Percentiles rank a stretch among this genome's conserved stretches.
Conservation (phyloP, 2,888 invertebrate genomes). For the Xanthorhoe spadicearia region DNA sequence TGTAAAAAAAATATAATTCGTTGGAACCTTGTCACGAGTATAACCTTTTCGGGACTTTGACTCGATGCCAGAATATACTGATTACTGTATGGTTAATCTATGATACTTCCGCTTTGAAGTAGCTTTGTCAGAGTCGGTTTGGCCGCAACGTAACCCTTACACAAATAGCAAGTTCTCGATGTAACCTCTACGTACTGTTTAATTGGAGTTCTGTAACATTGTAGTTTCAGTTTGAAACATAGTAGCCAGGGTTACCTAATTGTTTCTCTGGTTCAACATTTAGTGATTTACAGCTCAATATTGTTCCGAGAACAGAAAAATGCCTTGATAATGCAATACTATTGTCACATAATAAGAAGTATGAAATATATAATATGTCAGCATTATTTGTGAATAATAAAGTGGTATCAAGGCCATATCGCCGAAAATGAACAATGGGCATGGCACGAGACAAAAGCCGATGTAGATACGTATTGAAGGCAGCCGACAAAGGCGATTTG, state of each 20-base stretch:
- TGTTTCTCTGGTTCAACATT: slow-evolving; percentile 1
- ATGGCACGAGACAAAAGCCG: slow-evolving; percentile 80
- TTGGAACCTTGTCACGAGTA: background rate
- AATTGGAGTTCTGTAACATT: slow-evolving; percentile 30
- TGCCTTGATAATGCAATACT: slow-evolving; percentile 11
- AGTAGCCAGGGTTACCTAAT: slow-evolving; percentile 12
- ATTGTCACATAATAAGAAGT: slow-evolving; percentile 21
- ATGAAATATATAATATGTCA: slow-evolving; percentile 27
- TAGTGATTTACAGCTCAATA: slow-evolving; percentile 8
- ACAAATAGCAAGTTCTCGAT: slow-evolving; percentile 25
- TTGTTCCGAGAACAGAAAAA: slow-evolving; percentile 13
- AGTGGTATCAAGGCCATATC: slow-evolving; percentile 72
- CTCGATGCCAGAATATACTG: background rate
- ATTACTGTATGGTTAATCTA: background rate
- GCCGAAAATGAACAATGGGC: slow-evolving; percentile 79
- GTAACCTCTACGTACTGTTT: slow-evolving; percentile 21
- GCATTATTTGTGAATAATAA: slow-evolving; percentile 62
- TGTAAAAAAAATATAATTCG: background rate
- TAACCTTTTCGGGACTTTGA: background rate
- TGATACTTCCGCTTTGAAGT: background rate
- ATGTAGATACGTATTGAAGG: slow-evolving; percentile 72
- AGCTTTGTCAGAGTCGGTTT: slow-evolving; percentile 2
- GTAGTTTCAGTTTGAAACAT: slow-evolving; percentile 24
- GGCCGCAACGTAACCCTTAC: slow-evolving; percentile 9
- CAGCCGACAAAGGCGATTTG: slow-evolving; percentile 81